Base-by-base conservation (phyloP, 2,888 invertebrate genomes). In the Petrolisthes cinctipes region DNA sequence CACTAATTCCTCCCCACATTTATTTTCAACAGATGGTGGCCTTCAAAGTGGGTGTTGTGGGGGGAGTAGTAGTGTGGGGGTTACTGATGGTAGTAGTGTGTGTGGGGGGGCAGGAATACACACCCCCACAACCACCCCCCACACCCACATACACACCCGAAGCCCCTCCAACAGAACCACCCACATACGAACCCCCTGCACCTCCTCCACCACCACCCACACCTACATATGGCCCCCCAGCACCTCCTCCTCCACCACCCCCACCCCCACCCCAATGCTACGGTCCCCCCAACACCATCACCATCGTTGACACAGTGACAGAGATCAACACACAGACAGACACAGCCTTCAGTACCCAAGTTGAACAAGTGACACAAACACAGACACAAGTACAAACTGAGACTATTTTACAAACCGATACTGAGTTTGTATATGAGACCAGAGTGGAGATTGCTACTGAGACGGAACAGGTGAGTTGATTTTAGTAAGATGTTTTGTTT, bases 201-300 rank as follows among this genome's bases (percentile, higher is more conserved):
- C 37, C 37, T 37, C 37, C 37, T 2, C 37, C 37, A 37, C 37
- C 37, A 37, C 37, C 37, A 0, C 37, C 37, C 2, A 37, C 37
- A 37, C 2, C 37, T 37, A 37, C 37, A 37, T 37, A 37, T 2
- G 37, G 37, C 37, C 37, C 37, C 37, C 37, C 37, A 37, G n/a
- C n/a, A n/a, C n/a, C n/a, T n/a, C 66, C 37, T 5, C 14, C 54
- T 2, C 66, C 17, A 4, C 51, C 82, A 68, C 11, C 82, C 61
- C 68, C 53, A n/a, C 6, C 20, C 14, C 23, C 51, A 54, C 68
- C 53, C 23, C 54, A 79, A 53, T 53, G 79, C 5, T 56, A 56
- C 61, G 81, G 71, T 75, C 56, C 71, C 57, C 73, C 83, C 53
- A 79, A 79, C n/a, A 86, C 86, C n/a, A 82, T 86, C 61, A 86